Conservation (phyloP, 2,113 vertebrate species). For the Microtus montanus region DNA sequence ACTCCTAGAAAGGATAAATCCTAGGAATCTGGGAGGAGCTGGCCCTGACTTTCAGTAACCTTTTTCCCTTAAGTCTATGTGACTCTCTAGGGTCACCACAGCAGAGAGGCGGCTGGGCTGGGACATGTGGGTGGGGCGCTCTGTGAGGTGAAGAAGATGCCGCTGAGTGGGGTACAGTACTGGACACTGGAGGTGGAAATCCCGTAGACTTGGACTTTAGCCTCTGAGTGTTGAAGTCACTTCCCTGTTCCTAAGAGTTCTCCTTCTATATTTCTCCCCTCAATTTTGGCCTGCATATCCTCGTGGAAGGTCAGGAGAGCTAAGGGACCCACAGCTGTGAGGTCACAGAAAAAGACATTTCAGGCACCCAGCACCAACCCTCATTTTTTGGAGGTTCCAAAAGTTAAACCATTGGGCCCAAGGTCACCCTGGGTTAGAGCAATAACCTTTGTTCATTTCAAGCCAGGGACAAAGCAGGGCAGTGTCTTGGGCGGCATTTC, state of each 20-base stretch:
- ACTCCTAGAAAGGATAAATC: conserved; percentile 76
- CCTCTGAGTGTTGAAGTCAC: background rate
- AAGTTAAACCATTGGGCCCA: background rate
- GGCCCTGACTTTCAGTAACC: conserved; percentile 68
- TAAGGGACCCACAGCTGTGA: background rate
- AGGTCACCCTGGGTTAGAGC: background rate
- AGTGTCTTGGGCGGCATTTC: background rate
- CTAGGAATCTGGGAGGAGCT: background rate
- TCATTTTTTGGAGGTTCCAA: background rate
- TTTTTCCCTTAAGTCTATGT: background rate
- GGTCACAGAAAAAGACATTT: background rate
- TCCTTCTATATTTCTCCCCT: background rate
- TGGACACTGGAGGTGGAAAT: background rate
- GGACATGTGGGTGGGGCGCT: too few species aligned
- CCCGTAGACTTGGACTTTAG: background rate
- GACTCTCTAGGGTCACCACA: rapidly evolving
- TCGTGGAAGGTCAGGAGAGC: background rate
- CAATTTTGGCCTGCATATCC: background rate
- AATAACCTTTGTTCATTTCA: background rate
- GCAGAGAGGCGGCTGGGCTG: background rate
- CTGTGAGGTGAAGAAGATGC: background rate
- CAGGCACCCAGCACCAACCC: background rate
- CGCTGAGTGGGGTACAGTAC: background rate
- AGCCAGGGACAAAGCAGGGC: background rate
- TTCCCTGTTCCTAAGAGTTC: background rate